These are phyloP conservation scores for Heliconius nattereri DNA, from an alignment of 1,140 invertebrate species.

Conservation along the genomic window DNA sequence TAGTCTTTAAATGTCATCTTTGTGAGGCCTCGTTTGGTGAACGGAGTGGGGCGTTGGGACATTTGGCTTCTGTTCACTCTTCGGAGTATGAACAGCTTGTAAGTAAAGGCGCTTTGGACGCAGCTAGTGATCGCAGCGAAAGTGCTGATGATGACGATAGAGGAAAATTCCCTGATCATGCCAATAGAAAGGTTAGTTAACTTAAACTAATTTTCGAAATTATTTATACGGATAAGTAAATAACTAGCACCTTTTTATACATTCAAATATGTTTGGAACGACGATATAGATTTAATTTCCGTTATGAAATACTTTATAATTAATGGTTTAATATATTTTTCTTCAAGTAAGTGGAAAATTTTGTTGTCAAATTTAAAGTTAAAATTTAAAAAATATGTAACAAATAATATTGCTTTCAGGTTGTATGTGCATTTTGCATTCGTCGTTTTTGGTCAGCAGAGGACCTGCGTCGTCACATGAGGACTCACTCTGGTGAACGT, in stretches of 20 bases:
- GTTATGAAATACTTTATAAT: neutral
- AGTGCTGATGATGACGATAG: constrained; percentile 83
- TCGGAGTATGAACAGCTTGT: constrained; percentile 88
- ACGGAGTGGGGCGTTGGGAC: constrained; percentile 89
- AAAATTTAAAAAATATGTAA: neutral
- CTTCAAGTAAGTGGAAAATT: no score
- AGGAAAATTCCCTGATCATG: constrained; percentile 91
- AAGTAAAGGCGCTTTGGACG: constrained; percentile 90
- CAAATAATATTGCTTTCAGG: constrained; percentile 72
- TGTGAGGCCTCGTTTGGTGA: constrained; percentile 93
- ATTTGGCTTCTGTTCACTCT: constrained; percentile 88
- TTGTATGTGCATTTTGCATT: constrained; percentile 95
- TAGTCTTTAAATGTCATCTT: constrained; percentile 95
- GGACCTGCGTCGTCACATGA: constrained; percentile 94
- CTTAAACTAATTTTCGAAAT: neutral
- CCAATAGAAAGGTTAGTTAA: constrained; percentile 88
- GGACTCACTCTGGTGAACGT: constrained; percentile 92
- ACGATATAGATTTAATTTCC: neutral
- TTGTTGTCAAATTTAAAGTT: neutral
- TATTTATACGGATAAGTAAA: no score
- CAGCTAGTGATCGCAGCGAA: constrained; percentile 82
- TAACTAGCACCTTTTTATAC: no score
- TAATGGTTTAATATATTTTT: neutral
- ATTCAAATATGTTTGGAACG: no score
- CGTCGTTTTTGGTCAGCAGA: constrained; percentile 96